Evolutionary conservation across 2,797 vertebrate species (phyloP).

Genomic region (Anomalospiza imberbis): DNA sequence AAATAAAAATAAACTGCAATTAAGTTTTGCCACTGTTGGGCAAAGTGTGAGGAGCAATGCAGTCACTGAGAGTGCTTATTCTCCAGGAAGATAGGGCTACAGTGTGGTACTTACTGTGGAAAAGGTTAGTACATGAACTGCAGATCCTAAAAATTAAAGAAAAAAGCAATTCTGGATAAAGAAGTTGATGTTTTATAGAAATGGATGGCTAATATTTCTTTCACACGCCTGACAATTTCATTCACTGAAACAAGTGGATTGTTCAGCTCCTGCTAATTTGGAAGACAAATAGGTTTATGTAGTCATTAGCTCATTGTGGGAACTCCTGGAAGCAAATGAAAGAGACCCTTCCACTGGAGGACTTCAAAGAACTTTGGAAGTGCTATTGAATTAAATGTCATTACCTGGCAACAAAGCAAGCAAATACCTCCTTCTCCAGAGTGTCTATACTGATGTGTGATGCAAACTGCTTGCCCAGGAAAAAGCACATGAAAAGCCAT

Average conservation of each 20-base stretch:
- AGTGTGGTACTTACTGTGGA: neutral
- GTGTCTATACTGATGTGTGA: neutral
- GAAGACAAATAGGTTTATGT: constrained; percentile 13
- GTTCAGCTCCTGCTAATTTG: constrained; percentile 8
- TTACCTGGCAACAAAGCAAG: neutral
- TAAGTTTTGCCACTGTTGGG: neutral
- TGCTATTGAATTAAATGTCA: neutral
- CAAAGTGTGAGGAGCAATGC: accelerated
- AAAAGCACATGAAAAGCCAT: neutral
- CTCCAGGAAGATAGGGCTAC: accelerated
- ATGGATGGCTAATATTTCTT: neutral
- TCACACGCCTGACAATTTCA: neutral
- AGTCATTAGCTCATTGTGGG: neutral
- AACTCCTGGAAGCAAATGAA: constrained; percentile 24
- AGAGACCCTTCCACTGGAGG: neutral
- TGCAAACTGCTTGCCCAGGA: neutral
- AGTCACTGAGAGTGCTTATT: neutral
- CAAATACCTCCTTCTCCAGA: neutral
- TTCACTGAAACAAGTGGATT: neutral
- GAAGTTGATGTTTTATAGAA: constrained; percentile 3
- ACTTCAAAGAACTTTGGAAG: constrained; percentile 19
- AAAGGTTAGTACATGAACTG: neutral
- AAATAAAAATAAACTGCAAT: neutral
- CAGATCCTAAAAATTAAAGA: neutral
- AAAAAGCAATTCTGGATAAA: neutral